Conservation (phyloP, 1,140 invertebrate genomes). For the Drosophila sp. region DNA sequence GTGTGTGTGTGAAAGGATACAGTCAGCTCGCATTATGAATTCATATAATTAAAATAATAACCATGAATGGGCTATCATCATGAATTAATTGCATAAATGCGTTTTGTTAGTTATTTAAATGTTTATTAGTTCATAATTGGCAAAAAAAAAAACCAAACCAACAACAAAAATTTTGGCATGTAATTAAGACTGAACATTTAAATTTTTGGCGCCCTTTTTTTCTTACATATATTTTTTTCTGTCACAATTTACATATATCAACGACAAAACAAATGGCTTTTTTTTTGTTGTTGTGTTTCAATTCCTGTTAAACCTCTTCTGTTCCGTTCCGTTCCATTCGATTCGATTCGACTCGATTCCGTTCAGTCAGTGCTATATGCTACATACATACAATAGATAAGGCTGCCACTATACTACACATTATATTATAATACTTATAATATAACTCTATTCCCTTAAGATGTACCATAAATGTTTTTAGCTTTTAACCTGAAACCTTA, state of each 20-base stretch:
- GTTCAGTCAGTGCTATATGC: slow-evolving; percentile 34
- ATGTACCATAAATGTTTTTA: slow-evolving; percentile 69
- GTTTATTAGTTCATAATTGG: slow-evolving; percentile 50
- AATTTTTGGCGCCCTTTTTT: slow-evolving; percentile 22
- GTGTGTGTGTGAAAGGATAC: slow-evolving; percentile 10
- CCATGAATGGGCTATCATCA: slow-evolving; percentile 34
- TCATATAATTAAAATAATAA: slow-evolving; percentile 56
- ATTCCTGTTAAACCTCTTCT: too few relatives aligned
- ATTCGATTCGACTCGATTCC: neutral
- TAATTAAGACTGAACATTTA: slow-evolving; percentile 36
- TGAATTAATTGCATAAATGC: slow-evolving; percentile 69
- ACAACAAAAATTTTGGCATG: slow-evolving; percentile 13
- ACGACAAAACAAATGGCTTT: too few relatives aligned
- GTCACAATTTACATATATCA: slow-evolving; percentile 13
- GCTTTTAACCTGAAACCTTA: slow-evolving; percentile 27
- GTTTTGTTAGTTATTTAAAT: slow-evolving; percentile 76
- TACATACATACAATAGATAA: slow-evolving; percentile 34
- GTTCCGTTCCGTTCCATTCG: neutral
- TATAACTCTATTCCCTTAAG: slow-evolving; percentile 38
- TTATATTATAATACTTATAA: neutral
- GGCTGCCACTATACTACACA: slow-evolving; percentile 42
- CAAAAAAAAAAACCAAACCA: neutral
- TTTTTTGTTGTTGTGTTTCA: too few relatives aligned
- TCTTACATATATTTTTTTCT: slow-evolving; percentile 41
- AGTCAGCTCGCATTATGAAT: slow-evolving; percentile 49